phyloP scores from a whole-genome alignment of 2,797 vertebrate species.

The Microhierax caerulescens region DNA sequence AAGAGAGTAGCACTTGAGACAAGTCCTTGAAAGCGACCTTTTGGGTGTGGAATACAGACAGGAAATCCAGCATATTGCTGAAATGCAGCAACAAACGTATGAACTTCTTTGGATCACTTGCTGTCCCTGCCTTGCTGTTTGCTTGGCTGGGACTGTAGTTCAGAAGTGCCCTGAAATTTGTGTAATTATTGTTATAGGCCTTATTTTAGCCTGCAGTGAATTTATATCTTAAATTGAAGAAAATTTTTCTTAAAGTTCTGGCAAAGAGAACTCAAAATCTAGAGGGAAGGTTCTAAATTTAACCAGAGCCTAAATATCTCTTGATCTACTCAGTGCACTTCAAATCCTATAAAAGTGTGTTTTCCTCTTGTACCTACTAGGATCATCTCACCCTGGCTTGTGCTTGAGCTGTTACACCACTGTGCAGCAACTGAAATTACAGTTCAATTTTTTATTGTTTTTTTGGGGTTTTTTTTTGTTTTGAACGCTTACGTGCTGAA shows the following conservation, averaged over 20 bases:
- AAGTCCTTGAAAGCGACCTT: not conserved
- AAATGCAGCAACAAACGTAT: not conserved
- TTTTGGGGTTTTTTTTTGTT: too few relatives aligned
- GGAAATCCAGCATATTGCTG: not conserved
- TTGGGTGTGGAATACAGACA: not conserved
- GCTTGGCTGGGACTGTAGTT: not conserved
- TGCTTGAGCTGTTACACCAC: not conserved
- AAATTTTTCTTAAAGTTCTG: not conserved
- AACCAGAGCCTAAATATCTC: not conserved
- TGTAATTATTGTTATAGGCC: not conserved
- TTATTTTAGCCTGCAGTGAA: not conserved
- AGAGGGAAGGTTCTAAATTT: not conserved
- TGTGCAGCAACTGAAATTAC: not conserved
- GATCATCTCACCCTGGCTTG: not conserved
- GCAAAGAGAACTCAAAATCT: not conserved
- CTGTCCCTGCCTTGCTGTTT: not conserved
- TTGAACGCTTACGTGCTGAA: not conserved
- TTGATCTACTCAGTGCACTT: not conserved
- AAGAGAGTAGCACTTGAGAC: not conserved
- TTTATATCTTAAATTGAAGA: not conserved
- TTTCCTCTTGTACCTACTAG: not conserved
- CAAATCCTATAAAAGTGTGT: not conserved
- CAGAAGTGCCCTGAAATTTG: not conserved
- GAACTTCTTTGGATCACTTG: not conserved
- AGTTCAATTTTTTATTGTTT: not conserved